Base-by-base conservation (phyloP, 2,888 invertebrate genomes). In the Tiphia femorata region DNA sequence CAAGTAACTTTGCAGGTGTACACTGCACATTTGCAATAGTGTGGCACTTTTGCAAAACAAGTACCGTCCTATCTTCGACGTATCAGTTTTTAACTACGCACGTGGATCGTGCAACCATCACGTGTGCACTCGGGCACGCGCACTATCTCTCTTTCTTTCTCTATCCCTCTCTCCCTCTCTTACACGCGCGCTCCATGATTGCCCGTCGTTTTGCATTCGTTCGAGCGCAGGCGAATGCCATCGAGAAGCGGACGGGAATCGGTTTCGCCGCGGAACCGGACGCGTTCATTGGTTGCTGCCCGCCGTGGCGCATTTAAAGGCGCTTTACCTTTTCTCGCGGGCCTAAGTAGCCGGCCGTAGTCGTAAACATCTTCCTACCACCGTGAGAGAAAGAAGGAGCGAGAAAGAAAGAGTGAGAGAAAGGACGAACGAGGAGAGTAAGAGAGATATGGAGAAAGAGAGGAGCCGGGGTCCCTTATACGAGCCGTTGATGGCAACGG, bases 401-500 rank as follows among this genome's bases (percentile, higher is more conserved):
- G n/a, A n/a, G n/a, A n/a, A n/a, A n/a, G n/a, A n/a, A n/a, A n/a
- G n/a, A n/a, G n/a, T n/a, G n/a, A n/a, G n/a, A n/a, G n/a, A n/a
- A n/a, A n/a, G n/a, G n/a, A n/a, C n/a, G n/a, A n/a, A n/a, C n/a
- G n/a, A n/a, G n/a, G n/a, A n/a, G n/a, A n/a, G n/a, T n/a, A n/a
- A n/a, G n/a, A n/a, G n/a, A n/a, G n/a, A n/a, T n/a, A n/a, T n/a
- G n/a, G n/a, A n/a, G n/a, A n/a, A n/a, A n/a, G n/a, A n/a, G n/a
- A n/a, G n/a, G n/a, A n/a, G n/a, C n/a, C n/a, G n/a, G 70, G 67
- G 70, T 64, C 67, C 75, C 70, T 76, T 76, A 76, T 78, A 78
- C 75, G 78, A 79, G 75, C 76, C 75, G 76, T 76, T 81, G 77
- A 81, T 78, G 79, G 73, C 74, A 67, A 71, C 70, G 66, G 70